phyloP scores from a whole-genome alignment of 2,113 vertebrate species.

The Martes martes region DNA sequence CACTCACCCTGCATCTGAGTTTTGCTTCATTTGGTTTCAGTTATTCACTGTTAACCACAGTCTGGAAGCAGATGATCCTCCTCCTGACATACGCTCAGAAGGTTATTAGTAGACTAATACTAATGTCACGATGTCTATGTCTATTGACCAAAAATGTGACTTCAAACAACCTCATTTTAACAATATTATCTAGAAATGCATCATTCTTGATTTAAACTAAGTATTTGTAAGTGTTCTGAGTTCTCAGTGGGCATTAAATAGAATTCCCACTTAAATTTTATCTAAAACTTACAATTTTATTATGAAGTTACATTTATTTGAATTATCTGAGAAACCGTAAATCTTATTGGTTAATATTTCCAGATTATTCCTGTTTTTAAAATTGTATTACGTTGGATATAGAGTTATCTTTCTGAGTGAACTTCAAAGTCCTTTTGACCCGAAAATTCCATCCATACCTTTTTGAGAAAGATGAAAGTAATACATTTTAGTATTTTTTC shows the following conservation, averaged over 20 bases:
- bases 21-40: neutral
- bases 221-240: neutral
- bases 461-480: neutral
- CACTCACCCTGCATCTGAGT: accelerated
- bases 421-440: neutral
- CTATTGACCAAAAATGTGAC: neutral
- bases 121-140: neutral
- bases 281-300: neutral
- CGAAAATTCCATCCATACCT: neutral
- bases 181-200: neutral
- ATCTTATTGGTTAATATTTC: neutral
- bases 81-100: neutral
- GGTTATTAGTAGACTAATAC: neutral
- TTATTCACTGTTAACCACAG: neutral
- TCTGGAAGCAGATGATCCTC: neutral
- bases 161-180: neutral
- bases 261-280: neutral
- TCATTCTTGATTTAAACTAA: neutral
- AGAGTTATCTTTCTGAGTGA: neutral
- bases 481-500: neutral
- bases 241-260: neutral
- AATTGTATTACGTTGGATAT: neutral
- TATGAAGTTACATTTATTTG: neutral
- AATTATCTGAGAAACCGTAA: neutral
- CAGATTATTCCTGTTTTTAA: neutral